Base-by-base conservation (phyloP, 2,113 vertebrate genomes). In the Phalacrocorax aristotelis region DNA sequence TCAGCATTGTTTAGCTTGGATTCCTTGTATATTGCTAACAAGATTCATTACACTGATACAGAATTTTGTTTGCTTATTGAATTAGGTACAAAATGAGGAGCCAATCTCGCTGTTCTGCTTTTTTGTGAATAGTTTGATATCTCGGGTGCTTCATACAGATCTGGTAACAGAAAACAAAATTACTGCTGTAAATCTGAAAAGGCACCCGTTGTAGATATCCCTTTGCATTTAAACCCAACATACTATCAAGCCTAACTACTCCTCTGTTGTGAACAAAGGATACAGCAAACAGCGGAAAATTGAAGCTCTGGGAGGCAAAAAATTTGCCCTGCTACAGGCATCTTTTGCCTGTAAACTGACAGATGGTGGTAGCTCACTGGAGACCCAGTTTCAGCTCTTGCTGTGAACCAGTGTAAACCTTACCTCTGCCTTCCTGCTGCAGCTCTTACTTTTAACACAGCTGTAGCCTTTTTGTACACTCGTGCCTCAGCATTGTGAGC, bases 191-290 rank as follows among this genome's bases (percentile, higher is more conserved):
- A 27, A 36, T 27, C 6, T 46, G 74, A 23, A 22, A 15, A 34
- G 49, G 4, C 16, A 5, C 32, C 15, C 4, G 4, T 18, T 44
- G 54, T 42, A 23, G 29, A 6, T 66, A 38, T 13, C 21, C 14
- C 17, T 46, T 20, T 70, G 22, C 11, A 3, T n/a, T 64, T 48
- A 72, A 27, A 10, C n/a, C 15, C 20, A 22, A 3, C 0, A 0
- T 17, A 3, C 40, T 40, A 3, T 68, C 30, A 15, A 54, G 23
- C 36, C 22, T 10, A 1, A 8, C 51, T 55, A 4, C 10, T 36
- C 13, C 5, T 61, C 42, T 11, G 5, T 0, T 9, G 19, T 29
- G 30, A 30, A 11, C 13, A 23, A 58, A 64, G 40, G 46, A 6
- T 71, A 6, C 11, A 36, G 27, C 23, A 26, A 36, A 13, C 42